phyloP scores from a whole-genome alignment of 2,888 invertebrate species.

The Bembecia ichneumoniformis region DNA sequence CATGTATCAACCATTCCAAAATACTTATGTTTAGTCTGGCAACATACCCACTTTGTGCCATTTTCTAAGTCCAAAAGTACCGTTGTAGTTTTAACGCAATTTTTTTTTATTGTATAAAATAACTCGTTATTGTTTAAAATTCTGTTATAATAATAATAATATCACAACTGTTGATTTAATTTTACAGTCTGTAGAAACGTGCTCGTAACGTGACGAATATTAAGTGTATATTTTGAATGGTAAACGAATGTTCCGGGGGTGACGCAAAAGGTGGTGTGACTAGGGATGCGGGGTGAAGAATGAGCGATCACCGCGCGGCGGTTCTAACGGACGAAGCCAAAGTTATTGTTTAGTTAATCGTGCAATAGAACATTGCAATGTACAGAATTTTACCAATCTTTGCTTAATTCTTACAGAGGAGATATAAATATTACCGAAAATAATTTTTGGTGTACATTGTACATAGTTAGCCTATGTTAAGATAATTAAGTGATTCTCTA shows the following conservation, averaged over 20 bases:
- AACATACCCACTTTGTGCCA: conserved; percentile 28
- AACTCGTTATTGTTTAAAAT: too few species aligned
- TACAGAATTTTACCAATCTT: conserved; percentile 53
- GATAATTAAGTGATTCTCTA: conserved; percentile 40
- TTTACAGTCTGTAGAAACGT: too few species aligned
- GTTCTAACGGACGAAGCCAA: conserved; percentile 66
- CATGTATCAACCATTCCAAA: conserved; percentile 36
- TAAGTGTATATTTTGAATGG: too few species aligned
- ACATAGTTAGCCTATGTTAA: conserved; percentile 26
- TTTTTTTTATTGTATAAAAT: background rate
- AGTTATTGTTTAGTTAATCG: conserved; percentile 66
- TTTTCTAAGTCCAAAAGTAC: conserved; percentile 18
- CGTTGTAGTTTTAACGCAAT: conserved; percentile 1
- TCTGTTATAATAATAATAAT: too few species aligned
- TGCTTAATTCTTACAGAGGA: conserved; percentile 38
- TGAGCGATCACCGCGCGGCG: conserved; percentile 25
- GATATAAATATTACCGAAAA: conserved; percentile 37
- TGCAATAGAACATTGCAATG: conserved; percentile 69
- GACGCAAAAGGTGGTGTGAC: too few species aligned
- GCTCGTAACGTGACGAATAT: too few species aligned
- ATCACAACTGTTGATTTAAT: too few species aligned
- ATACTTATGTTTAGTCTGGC: conserved; percentile 12
- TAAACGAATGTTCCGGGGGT: too few species aligned
- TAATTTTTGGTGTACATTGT: conserved; percentile 56
- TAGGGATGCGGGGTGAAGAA: too few species aligned